Base-by-base conservation (phyloP, 1,140 invertebrate genomes). In the Dendrolimus punctatus region DNA sequence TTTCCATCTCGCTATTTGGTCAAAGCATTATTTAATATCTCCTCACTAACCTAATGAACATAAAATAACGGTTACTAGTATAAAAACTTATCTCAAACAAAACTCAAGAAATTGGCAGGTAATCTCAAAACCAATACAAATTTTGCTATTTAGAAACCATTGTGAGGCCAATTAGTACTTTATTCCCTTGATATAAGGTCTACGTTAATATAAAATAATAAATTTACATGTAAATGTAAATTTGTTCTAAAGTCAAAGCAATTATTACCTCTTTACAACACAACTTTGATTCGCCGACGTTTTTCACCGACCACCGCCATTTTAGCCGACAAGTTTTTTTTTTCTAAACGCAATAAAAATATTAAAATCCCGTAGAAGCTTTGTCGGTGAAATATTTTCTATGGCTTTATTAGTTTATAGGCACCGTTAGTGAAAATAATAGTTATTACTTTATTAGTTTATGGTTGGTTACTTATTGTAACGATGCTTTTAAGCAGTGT, bases 241-340 rank as follows among this genome's bases (percentile, higher is more conserved):
- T 53, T 60, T 60, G 64, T 41, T 6, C 42, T 52, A 60, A 40
- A 51, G 51, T 47, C 40, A 58, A 60, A 58, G 55, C 57, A 59
- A 66, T 71, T 58, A 71, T 60, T 58, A 62, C 53, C 44, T 64
- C 58, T 64, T 68, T 61, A 66, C 59, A 60, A 58, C 56, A 9
- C 23, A 36, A 23, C 57, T 63, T 63, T 67, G 60, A 61, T 42
- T 10, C 10, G 56, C 62, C 68, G 64, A 56, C 57, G 7, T 42
- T 52, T 69, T 70, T 59, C 62, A 23, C 23, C 23, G 23, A 23
- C 23, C 23, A 23, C 23, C 23, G 23, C 23, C 23, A 3, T 23
- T 23, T 23, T 23, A 23, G 23, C 23, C 23, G 23, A 23, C 23
- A 23, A 23, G 23, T 23, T 23, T 23, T 23, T 23, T 23, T 23